Percentiles rank a stretch among this genome's conserved stretches.
Conservation (phyloP, 1,140 invertebrate species). For the Lepidurus packardi region DNA sequence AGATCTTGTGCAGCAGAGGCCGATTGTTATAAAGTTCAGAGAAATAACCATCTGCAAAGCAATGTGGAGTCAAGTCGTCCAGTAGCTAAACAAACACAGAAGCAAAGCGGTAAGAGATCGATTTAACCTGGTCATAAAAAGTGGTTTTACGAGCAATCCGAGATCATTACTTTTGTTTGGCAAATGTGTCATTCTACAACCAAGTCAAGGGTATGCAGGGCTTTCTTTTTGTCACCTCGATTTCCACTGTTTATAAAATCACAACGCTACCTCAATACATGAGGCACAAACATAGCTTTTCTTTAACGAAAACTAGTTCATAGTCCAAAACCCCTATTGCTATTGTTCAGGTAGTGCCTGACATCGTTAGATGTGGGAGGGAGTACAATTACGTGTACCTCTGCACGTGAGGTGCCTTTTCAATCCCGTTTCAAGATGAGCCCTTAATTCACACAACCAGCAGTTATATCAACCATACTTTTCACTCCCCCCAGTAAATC, state of each 20-base stretch:
- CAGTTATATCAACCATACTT: not conserved
- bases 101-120: not conserved
- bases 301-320: not conserved
- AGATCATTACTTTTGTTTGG: not conserved
- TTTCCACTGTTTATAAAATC: slow-evolving; percentile 3
- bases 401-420: not conserved
- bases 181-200: not conserved
- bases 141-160: not conserved
- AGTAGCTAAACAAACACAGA: not conserved
- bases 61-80: too few relatives aligned
- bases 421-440: not conserved
- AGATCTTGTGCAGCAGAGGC: too few relatives aligned
- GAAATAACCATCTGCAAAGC: too few relatives aligned
- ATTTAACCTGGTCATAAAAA: not conserved
- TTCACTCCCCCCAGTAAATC: not conserved
- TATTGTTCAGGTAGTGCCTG: not conserved
- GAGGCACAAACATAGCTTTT: not conserved
- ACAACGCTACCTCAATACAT: not conserved
- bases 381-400: slow-evolving; percentile 1
- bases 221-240: not conserved
- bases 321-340: not conserved
- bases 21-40: too few relatives aligned
- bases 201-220: not conserved
- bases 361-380: not conserved
- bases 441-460: not conserved